Evolutionary conservation across 2,888 invertebrate genomes (phyloP), one percentile per base, ranked within the genome.

Genomic region (Strigamia crassipes): DNA sequence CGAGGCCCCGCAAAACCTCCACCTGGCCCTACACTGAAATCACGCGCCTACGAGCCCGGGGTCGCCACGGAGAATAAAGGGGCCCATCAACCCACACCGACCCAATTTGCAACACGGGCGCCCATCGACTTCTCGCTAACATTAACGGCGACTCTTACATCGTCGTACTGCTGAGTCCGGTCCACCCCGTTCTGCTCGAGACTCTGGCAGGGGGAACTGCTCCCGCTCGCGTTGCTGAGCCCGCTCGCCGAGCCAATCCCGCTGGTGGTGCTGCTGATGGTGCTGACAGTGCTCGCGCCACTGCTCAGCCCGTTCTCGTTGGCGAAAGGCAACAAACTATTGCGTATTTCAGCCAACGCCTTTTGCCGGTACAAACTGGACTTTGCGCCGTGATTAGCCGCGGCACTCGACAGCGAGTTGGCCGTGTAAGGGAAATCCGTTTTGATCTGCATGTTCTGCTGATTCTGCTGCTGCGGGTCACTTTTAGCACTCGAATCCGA

Each of bases 281-380:
- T 93, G 88, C 93, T 93, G 82, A 93, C 93, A 46, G 93, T 93
- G 85, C 93, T 93, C 79, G 81, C 77, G 8, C 77, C 82, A 21
- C 80, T 34, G 13, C 82, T 81, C 31, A 66, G 93, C 85, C 92
- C 92, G 61, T 91, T 91, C 79, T 92, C 92, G 86, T 94, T 93
- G 82, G 94, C 94, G 88, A 94, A 94, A 81, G 94, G 94, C 86
- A 93, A 90, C 86, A 94, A 89, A 83, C 94, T 94, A 88, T 94
- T 94, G 85, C 94, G 91, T 87, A 94, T 95, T 89, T 94, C 93
- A 89, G 93, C 94, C 89, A 95, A 91, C 87, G 94, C 94, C 90
- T 94, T 94, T 89, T 94, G 93, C 89, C 93, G 93, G 89, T 94
- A 94, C 90, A 93, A 34, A 21, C 66, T 78, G 8, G 82, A 42